These are phyloP conservation scores for Morpho achilles DNA, from an alignment of 2,888 invertebrate species.

Conservation along the genomic window DNA sequence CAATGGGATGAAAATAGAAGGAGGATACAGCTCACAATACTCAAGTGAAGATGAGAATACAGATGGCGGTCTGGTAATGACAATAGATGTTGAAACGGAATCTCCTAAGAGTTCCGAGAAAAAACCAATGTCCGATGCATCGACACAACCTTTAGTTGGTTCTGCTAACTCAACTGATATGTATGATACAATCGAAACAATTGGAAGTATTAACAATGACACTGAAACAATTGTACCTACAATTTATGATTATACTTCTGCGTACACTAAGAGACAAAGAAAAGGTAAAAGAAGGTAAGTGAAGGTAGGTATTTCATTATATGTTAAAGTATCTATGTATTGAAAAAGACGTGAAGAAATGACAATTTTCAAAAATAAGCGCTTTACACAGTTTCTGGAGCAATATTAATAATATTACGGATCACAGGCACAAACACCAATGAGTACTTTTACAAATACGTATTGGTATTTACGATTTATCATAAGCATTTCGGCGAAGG, in stretches of 20 bases:
- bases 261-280: constrained; percentile 54
- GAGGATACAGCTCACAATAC: constrained; percentile 45
- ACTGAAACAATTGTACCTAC: constrained; percentile 36
- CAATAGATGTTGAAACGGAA: constrained; percentile 55
- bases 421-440: no score
- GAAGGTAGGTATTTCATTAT: no score
- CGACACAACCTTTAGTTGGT: constrained; percentile 48
- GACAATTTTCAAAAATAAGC: no score
- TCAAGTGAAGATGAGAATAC: constrained; percentile 61
- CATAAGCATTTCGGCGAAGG: no score
- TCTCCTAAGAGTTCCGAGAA: constrained; percentile 48
- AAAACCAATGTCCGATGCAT: constrained; percentile 48
- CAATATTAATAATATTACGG: no score
- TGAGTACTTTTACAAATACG: no score
- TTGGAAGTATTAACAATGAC: constrained; percentile 44
- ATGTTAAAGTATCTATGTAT: no score
- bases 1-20: constrained; percentile 33
- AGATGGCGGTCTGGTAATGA: constrained; percentile 57
- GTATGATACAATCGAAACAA: constrained; percentile 57
- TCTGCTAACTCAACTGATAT: constrained; percentile 41
- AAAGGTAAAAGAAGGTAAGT: constrained; percentile 49
- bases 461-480: no score
- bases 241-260: constrained; percentile 47
- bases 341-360: no score
- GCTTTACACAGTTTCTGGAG: no score